Conservation (phyloP, 2,113 vertebrate genomes). For the Camelus dromedarius region DNA sequence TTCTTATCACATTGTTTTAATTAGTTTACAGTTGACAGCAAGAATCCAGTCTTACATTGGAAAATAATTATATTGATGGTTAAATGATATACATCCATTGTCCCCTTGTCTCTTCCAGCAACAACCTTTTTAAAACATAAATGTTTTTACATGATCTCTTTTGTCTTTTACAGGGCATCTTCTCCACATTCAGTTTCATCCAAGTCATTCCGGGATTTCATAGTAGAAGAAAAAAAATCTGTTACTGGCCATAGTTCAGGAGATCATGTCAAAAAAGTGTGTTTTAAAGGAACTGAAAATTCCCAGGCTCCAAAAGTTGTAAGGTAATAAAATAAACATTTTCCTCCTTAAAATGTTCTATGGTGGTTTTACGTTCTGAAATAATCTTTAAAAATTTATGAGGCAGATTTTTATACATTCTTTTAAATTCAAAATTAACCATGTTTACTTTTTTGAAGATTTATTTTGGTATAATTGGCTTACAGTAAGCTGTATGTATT, state of each 20-base stretch:
- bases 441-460: neutral
- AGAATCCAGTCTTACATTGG: neutral
- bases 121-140: neutral
- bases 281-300: slow-evolving; percentile 89
- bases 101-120: neutral
- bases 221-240: slow-evolving; percentile 91
- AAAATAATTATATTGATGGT: slow-evolving; percentile 3
- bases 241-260: slow-evolving; percentile 77
- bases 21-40: neutral
- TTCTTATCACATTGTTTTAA: slow-evolving; percentile 13
- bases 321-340: slow-evolving; percentile 79
- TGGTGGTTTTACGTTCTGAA: slow-evolving; percentile 33
- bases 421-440: slow-evolving; percentile 31
- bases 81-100: neutral
- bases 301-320: slow-evolving; percentile 85
- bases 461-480: slow-evolving; percentile 26
- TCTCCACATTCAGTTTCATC: slow-evolving; percentile 89
- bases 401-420: neutral
- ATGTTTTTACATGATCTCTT: slow-evolving; percentile 2
- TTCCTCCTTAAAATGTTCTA: slow-evolving; percentile 47
- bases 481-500: neutral
- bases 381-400: slow-evolving; percentile 34
- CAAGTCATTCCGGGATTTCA: slow-evolving; percentile 93
- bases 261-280: slow-evolving; percentile 87
- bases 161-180: slow-evolving; percentile 88